These are phyloP conservation scores for Prenolepis imparis DNA, from an alignment of 2,888 invertebrate species.

Conservation along the genomic window DNA sequence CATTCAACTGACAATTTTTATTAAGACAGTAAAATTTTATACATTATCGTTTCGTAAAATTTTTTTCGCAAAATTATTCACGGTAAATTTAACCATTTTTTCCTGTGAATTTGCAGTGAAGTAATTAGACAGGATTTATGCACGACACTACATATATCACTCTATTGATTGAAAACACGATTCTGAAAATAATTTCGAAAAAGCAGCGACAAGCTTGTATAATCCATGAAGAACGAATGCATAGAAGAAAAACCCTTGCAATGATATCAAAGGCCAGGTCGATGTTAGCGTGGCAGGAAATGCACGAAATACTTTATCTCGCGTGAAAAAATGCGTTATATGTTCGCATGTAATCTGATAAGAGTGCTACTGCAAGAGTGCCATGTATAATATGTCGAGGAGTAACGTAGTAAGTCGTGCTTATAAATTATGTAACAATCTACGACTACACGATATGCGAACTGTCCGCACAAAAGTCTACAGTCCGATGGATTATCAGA, in stretches of 20 bases:
- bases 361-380: slow-evolving; percentile 14
- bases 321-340: slow-evolving; percentile 40
- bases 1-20: background rate
- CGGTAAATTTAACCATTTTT: background rate
- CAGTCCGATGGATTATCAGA: slow-evolving; percentile 46
- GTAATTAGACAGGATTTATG: slow-evolving; percentile 3
- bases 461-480: background rate
- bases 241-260: background rate
- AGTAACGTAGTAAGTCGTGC: slow-evolving; percentile 7
- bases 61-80: background rate
- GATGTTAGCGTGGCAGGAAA: slow-evolving; percentile 19
- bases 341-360: slow-evolving; percentile 37
- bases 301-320: slow-evolving; percentile 39
- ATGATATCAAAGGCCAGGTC: slow-evolving; percentile 28
- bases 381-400: slow-evolving; percentile 12
- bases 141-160: background rate
- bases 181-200: slow-evolving; percentile 24
- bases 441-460: slow-evolving; percentile 6
- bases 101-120: background rate
- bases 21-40: background rate
- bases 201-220: background rate
- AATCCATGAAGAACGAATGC: slow-evolving; percentile 4
- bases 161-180: background rate
- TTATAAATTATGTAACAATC: slow-evolving; percentile 41
- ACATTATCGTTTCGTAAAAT: background rate